Evolutionary conservation across 2,113 vertebrate species (phyloP), one percentile per base, ranked within the genome.

Genomic region (Pontoporia blainvillei): DNA sequence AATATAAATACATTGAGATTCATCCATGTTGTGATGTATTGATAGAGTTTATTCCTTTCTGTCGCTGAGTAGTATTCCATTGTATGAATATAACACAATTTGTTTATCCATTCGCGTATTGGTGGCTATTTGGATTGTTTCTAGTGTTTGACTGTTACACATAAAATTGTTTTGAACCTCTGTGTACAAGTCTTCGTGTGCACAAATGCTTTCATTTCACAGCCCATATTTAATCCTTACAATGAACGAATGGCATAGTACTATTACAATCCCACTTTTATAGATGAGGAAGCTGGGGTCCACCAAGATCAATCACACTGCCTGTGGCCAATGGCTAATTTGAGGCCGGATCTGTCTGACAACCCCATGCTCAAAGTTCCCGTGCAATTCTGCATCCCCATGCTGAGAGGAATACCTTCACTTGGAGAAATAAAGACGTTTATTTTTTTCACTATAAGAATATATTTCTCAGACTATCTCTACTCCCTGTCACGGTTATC

Each of bases 381-480:
- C 29, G 3, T 54, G 20, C 31, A 4, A 20, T 39, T 3, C 12
- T 86, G 15, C 7, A 52, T 8, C 17, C 52, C 25, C 7, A 3
- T 4, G 13, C 41, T 23, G 72, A 86, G 59, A 39, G 8, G 27
- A 64, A 41, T 86, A 57, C 10, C 67, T 76, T 91, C 41, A 14
- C 39, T 52, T 36, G 44, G 66, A 61, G 91, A 96, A 95, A 84
- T 91, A 49, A 97, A 90, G 85, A 69, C 4, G 4, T 96, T 95
- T 72, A 17, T 17, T 94, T 91, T 94, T 94, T 54, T 11, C 20
- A 0, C 82, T 62, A 0, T 18, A 41, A 88, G 66, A 81, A 69
- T 79, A 29, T 18, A 54, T 83, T 94, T 95, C 76, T 89, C 41
- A 36, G 89, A 66, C 88, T 96, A 7, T 96, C 72, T 94, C 34